phyloP scores from a whole-genome alignment of 2,113 vertebrate genomes.

The Lepisosteus osseus region DNA sequence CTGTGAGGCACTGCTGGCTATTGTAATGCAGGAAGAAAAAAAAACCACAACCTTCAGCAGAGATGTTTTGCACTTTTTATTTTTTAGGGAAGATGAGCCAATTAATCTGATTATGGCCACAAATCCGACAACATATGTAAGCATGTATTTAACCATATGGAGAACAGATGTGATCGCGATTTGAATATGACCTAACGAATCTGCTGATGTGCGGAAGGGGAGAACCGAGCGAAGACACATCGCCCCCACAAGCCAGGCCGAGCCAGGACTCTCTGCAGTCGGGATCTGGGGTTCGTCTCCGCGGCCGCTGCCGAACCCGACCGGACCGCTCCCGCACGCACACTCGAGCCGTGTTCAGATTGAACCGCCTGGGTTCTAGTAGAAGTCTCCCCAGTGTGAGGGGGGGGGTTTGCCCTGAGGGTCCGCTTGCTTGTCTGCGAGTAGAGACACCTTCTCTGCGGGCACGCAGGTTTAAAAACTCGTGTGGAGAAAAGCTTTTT shows the following conservation, averaged over 20 bases:
- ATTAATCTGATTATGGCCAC: conserved; percentile 90
- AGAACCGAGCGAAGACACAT: conserved; percentile 35
- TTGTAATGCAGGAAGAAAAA: conserved; percentile 52
- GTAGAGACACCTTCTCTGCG: too few relatives aligned
- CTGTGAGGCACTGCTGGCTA: conserved; percentile 59
- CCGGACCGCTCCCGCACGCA: too few relatives aligned
- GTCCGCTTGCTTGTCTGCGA: too few relatives aligned
- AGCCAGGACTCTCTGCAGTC: too few relatives aligned
- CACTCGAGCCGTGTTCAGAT: too few relatives aligned
- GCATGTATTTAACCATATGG: conserved; percentile 78
- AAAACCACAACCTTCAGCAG: background rate
- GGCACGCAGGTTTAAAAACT: too few relatives aligned
- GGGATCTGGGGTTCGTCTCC: too few relatives aligned
- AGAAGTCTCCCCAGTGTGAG: background rate
- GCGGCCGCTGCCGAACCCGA: too few relatives aligned
- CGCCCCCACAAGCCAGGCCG: too few relatives aligned
- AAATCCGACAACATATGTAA: conserved; percentile 82
- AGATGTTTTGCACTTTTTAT: conserved; percentile 38
- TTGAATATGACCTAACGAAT: conserved; percentile 50
- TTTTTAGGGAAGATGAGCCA: conserved; percentile 73
- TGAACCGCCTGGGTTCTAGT: too few relatives aligned
- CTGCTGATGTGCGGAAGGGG: conserved; percentile 57
- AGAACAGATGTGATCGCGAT: conserved; percentile 78
- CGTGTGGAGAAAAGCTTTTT: too few relatives aligned
- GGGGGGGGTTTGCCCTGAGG: too few relatives aligned